Evolutionary conservation across 2,797 vertebrate species (phyloP).

Genomic region (Columba guinea): DNA sequence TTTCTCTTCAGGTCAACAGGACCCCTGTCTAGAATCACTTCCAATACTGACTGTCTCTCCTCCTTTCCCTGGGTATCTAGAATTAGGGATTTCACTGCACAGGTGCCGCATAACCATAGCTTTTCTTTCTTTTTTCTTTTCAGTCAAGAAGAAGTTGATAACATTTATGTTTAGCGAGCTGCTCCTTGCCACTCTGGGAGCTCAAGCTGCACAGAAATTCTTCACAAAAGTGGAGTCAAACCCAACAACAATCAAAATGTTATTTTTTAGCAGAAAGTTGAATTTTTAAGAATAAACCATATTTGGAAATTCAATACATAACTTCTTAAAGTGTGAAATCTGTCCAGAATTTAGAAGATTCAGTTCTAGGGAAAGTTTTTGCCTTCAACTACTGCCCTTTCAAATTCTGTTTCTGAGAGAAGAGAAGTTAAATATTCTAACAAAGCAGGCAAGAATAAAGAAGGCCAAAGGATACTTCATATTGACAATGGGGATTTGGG

Average conservation of each 20-base stretch:
- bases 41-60: neutral
- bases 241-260: neutral
- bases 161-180: neutral
- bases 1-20: neutral
- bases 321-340: neutral
- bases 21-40: neutral
- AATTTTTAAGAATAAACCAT: neutral
- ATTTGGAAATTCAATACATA: neutral
- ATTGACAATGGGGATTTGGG: neutral
- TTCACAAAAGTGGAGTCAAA: neutral
- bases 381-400: neutral
- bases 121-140: neutral
- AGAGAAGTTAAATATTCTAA: neutral
- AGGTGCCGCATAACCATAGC: neutral
- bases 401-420: neutral
- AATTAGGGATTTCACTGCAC: neutral
- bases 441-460: neutral
- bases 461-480: neutral
- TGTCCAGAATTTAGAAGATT: neutral
- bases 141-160: neutral
- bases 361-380: neutral
- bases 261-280: neutral
- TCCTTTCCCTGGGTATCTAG: neutral
- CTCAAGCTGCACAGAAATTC: neutral
- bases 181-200: neutral